Conservation (phyloP, 2,888 invertebrate species). For the Anoncus sp. region DNA sequence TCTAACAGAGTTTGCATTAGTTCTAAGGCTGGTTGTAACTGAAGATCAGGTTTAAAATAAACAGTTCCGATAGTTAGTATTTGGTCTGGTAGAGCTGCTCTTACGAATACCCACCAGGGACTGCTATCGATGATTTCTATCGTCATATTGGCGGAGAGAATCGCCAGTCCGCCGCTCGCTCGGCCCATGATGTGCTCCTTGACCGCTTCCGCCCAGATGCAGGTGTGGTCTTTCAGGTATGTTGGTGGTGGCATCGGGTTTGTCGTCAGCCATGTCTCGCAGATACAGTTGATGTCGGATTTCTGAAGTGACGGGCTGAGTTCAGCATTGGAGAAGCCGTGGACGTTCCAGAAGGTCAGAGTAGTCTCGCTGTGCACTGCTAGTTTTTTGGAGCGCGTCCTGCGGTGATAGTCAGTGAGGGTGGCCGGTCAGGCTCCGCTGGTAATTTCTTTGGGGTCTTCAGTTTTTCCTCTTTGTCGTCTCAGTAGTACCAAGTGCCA, state of each 20-base stretch:
- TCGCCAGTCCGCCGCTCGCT: too few relatives aligned
- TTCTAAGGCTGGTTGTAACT: too few relatives aligned
- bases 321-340: constrained; percentile 24
- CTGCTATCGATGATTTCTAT: constrained; percentile 15
- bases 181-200: constrained; percentile 18
- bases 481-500: too few relatives aligned
- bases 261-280: constrained; percentile 15
- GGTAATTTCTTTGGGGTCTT: too few relatives aligned
- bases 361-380: neutral
- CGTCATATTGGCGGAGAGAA: too few relatives aligned
- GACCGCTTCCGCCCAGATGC: constrained; percentile 27
- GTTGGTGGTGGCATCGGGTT: neutral
- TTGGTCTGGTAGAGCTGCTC: constrained; percentile 12
- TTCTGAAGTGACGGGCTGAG: too few relatives aligned
- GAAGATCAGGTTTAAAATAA: constrained; percentile 13
- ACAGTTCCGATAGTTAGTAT: constrained; percentile 22
- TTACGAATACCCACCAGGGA: constrained; percentile 37
- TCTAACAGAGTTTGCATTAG: too few relatives aligned
- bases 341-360: constrained; percentile 26
- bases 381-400: too few relatives aligned
- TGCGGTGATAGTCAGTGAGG: too few relatives aligned
- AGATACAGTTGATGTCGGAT: too few relatives aligned
- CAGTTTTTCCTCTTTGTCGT: too few relatives aligned
- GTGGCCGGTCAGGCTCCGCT: too few relatives aligned
- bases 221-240: neutral